phyloP scores from a whole-genome alignment of 2,113 vertebrate genomes.

The Rhinolophus ferrumequinum region DNA sequence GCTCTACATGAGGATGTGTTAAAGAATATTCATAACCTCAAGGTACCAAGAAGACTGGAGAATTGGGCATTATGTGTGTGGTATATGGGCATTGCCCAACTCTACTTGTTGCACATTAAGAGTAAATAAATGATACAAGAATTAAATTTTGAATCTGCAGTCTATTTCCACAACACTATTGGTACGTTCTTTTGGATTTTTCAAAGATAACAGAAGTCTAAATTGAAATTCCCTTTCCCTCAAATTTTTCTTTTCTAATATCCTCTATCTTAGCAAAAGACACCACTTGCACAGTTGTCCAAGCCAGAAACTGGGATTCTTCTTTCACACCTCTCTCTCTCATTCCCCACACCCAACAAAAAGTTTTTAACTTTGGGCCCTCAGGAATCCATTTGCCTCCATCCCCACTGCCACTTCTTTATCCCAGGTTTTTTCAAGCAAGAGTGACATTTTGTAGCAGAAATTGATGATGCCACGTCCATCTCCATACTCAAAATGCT shows the following conservation, averaged over 20 bases:
- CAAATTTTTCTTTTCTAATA: background rate
- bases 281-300: background rate
- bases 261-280: background rate
- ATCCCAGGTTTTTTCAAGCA: background rate
- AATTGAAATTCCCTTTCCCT: background rate
- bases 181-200: background rate
- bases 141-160: background rate
- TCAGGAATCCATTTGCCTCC: background rate
- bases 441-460: background rate
- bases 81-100: background rate
- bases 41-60: background rate
- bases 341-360: background rate
- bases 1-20: background rate
- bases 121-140: background rate
- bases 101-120: background rate
- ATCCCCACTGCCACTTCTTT: background rate
- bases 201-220: background rate
- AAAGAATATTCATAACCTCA: background rate
- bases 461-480: background rate
- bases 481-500: background rate
- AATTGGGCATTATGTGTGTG: background rate
- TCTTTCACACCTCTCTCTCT: background rate
- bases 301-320: background rate
- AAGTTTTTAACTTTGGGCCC: background rate
- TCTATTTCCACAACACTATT: background rate